Percentiles rank a stretch among this genome's conserved stretches.
Evolutionary conservation across 2,888 invertebrate species (phyloP).

Genomic region (Temnothorax rugatulus): DNA sequence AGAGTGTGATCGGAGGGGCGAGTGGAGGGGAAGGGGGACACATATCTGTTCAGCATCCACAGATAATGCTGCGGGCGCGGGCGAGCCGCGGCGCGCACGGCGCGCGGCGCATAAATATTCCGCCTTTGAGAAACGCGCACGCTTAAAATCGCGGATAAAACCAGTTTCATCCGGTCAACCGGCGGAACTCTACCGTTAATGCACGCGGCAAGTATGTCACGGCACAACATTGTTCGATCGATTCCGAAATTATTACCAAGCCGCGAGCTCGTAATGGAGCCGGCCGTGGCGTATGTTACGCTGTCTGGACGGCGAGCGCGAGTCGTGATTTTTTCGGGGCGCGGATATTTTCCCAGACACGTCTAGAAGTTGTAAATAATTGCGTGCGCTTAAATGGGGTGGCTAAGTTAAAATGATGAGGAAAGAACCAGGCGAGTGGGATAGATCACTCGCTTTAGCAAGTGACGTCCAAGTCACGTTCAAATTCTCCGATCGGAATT

Average conservation of each 20-base stretch:
- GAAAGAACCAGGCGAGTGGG: too few species aligned
- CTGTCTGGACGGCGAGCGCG: neutral
- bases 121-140: conserved; percentile 41
- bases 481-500: neutral
- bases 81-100: neutral
- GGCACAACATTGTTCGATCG: conserved; percentile 33
- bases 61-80: conserved; percentile 12
- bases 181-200: conserved; percentile 45
- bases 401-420: too few species aligned
- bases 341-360: neutral
- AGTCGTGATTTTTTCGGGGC: neutral
- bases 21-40: neutral
- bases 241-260: conserved; percentile 34
- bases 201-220: conserved; percentile 35
- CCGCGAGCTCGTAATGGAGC: neutral
- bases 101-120: conserved; percentile 30
- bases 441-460: too few species aligned
- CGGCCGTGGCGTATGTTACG: neutral
- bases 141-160: conserved; percentile 47
- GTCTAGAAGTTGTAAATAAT: neutral
- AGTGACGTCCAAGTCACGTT: too few species aligned
- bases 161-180: conserved; percentile 38
- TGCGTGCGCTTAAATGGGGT: neutral
- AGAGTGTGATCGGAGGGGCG: conserved; percentile 23
- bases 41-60: conserved; percentile 27